These are phyloP conservation scores for Phrynocephalus forsythii DNA, from an alignment of 2,797 vertebrate genomes.

Conservation along the genomic window DNA sequence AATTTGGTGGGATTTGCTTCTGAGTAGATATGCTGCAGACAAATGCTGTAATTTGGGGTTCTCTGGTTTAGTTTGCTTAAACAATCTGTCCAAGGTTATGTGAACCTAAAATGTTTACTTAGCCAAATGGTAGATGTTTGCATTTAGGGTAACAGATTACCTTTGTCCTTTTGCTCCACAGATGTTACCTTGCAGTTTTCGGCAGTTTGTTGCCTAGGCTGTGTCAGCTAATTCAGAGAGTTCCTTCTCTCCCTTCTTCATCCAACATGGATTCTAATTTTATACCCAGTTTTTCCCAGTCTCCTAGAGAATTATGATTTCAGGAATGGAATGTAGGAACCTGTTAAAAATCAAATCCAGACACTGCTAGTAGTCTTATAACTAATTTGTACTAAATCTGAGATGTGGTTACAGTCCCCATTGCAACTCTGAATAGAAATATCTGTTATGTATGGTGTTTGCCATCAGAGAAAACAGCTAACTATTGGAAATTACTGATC, in stretches of 20 bases:
- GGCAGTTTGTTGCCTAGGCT: not conserved
- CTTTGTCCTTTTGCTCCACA: slow-evolving; percentile 58
- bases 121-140: slow-evolving; percentile 63
- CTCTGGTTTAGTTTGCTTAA: slow-evolving; percentile 41
- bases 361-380: not conserved
- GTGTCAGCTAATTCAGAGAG: not conserved
- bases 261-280: not conserved
- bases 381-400: not conserved
- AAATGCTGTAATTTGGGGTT: not conserved
- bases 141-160: slow-evolving; percentile 43
- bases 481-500: not conserved
- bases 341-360: not conserved
- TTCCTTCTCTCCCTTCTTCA: not conserved
- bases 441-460: not conserved
- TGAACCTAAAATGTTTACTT: slow-evolving; percentile 52
- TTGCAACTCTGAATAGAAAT: not conserved
- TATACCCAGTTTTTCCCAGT: not conserved
- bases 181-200: not conserved
- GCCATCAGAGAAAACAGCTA: no score
- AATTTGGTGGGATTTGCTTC: not conserved
- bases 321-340: not conserved
- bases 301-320: not conserved
- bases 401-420: no score
- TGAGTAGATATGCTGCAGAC: not conserved
- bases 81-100: rapidly evolving